Percentiles rank a stretch among this genome's conserved stretches.
Evolutionary conservation across 1,140 invertebrate genomes (phyloP).

Genomic region (Limonius californicus): DNA sequence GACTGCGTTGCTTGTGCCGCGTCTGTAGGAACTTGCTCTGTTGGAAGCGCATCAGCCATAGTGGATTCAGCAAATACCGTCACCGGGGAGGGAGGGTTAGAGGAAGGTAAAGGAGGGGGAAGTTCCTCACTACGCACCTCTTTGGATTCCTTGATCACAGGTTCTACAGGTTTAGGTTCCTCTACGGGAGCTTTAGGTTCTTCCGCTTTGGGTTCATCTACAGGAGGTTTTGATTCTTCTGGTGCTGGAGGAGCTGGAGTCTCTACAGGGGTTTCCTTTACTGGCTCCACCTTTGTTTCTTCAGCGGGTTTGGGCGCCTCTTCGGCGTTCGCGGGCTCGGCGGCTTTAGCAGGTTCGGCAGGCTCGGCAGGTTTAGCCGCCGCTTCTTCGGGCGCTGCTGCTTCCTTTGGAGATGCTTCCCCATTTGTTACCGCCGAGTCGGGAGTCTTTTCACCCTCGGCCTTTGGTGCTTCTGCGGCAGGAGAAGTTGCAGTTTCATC

Average conservation of each 20-base stretch:
- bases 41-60: slow-evolving; percentile 37
- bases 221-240: not conserved
- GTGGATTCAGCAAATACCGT: slow-evolving; percentile 46
- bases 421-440: not conserved
- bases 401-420: not conserved
- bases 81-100: slow-evolving; percentile 45
- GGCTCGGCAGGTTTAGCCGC: not conserved
- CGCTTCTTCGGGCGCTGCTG: not conserved
- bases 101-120: slow-evolving; percentile 46
- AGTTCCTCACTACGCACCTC: slow-evolving; percentile 48
- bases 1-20: not conserved
- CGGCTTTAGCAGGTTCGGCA: not conserved
- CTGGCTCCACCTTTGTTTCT: not conserved
- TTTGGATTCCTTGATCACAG: slow-evolving; percentile 36
- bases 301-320: not conserved
- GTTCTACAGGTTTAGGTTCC: slow-evolving; percentile 25
- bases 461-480: not conserved
- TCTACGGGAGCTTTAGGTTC: not conserved
- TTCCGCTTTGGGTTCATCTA: slow-evolving; percentile 21
- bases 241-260: not conserved
- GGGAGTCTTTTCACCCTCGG: not conserved
- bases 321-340: not conserved
- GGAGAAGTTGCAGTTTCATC: not conserved
- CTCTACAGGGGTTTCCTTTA: not conserved
- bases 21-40: slow-evolving; percentile 10